Evolutionary conservation across 1,140 invertebrate genomes (phyloP).

Genomic region (Pteromalus puparum): DNA sequence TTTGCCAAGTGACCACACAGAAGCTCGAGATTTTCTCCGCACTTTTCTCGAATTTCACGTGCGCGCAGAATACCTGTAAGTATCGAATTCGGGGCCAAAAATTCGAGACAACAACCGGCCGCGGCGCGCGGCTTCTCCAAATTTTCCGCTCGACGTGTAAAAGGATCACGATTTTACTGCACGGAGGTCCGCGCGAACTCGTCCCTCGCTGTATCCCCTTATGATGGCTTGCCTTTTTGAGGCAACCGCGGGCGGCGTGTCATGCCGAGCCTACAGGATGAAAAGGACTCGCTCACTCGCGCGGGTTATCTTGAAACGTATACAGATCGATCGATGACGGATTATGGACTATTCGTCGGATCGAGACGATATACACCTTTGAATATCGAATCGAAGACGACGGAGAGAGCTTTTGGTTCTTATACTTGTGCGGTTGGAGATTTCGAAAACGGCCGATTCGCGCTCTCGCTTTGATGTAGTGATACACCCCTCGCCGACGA

Average conservation of each 20-base stretch:
- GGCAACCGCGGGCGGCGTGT: not conserved
- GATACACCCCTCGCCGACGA: conserved; percentile 40
- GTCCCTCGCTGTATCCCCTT: not conserved
- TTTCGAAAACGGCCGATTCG: not conserved
- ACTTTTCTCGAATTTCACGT: conserved; percentile 12
- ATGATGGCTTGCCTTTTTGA: not conserved
- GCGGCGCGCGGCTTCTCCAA: conserved; percentile 23
- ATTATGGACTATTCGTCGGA: conserved; percentile 39
- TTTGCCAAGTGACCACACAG: not conserved
- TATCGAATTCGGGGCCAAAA: not conserved
- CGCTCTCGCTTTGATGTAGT: conserved; percentile 37
- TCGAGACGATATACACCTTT: conserved; percentile 21
- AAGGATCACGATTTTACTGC: conserved; percentile 32
- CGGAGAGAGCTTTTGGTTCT: not conserved
- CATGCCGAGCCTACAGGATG: conserved; percentile 4
- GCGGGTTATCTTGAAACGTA: conserved; percentile 32
- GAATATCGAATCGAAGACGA: conserved; percentile 19
- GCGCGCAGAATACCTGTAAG: not conserved
- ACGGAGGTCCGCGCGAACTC: not conserved
- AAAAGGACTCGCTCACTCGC: not conserved
- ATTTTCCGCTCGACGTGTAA: conserved; percentile 44
- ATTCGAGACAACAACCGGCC: not conserved
- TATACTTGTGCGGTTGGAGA: not conserved
- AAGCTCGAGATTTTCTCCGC: not conserved
- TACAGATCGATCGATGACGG: conserved; percentile 43